These are phyloP conservation scores for Drosophila melanocephala DNA, from an alignment of 2,888 invertebrate genomes.

Conservation along the genomic window DNA sequence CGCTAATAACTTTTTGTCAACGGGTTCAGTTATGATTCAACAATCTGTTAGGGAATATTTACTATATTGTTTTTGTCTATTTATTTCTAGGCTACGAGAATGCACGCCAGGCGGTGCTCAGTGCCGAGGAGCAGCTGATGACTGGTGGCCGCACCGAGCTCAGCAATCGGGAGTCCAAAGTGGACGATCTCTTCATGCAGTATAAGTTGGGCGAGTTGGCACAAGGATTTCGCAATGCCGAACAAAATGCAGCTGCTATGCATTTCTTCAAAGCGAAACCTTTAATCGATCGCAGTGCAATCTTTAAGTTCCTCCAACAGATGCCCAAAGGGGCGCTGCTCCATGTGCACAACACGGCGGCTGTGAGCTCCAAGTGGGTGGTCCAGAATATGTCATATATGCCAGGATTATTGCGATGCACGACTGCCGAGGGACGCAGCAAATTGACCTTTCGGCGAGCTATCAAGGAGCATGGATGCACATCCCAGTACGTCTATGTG, in stretches of 20 bases:
- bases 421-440: conserved; percentile 53
- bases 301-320: conserved; percentile 87
- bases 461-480: conserved; percentile 66
- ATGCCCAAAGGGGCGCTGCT: conserved; percentile 88
- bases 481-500: conserved; percentile 72
- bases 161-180: conserved; percentile 72
- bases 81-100: conserved; percentile 75
- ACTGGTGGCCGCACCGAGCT: conserved; percentile 81
- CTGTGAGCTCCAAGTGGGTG: conserved; percentile 86
- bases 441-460: conserved; percentile 69
- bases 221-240: conserved; percentile 75
- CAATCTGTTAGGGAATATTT: neutral
- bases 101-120: conserved; percentile 80
- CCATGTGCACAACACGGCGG: conserved; percentile 87
- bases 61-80: too few species aligned
- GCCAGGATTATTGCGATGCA: conserved; percentile 81
- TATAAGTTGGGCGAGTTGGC: conserved; percentile 80
- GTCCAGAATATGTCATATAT: conserved; percentile 86
- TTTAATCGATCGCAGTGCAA: conserved; percentile 86
- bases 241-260: conserved; percentile 85
- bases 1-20: neutral
- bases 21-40: neutral
- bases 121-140: conserved; percentile 79
- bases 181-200: conserved; percentile 80
- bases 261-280: conserved; percentile 87